phyloP scores from a whole-genome alignment of 2,113 vertebrate species.

The Glaucidium brasilianum region DNA sequence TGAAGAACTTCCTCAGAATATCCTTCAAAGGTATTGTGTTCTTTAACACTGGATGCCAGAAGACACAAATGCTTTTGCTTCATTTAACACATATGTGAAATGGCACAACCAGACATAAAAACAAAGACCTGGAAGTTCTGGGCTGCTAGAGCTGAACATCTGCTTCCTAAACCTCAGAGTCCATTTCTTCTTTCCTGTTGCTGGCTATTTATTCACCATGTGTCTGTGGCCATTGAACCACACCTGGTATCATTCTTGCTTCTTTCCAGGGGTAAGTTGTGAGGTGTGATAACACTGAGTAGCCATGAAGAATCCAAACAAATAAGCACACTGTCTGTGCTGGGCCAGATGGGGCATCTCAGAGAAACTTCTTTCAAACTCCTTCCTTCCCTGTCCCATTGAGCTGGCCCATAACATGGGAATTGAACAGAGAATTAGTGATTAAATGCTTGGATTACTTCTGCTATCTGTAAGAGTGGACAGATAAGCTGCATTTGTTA shows the following conservation, averaged over 20 bases:
- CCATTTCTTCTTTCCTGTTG: background rate
- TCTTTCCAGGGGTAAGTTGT: background rate
- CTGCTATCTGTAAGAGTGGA: background rate
- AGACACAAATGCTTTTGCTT: background rate
- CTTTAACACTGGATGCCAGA: background rate
- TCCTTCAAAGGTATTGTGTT: background rate
- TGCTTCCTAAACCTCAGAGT: background rate
- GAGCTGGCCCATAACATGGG: rapidly evolving
- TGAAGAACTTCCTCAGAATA: background rate
- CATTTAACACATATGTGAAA: background rate
- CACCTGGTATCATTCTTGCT: background rate
- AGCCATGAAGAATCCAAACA: background rate
- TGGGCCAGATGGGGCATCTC: background rate
- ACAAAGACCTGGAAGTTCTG: background rate
- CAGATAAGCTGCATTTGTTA: background rate
- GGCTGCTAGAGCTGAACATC: background rate
- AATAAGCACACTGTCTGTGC: background rate
- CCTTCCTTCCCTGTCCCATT: background rate
- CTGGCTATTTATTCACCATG: background rate
- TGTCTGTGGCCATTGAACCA: background rate
- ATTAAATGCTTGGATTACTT: background rate
- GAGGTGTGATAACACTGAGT: background rate
- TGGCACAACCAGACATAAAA: background rate
- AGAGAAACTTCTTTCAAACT: background rate
- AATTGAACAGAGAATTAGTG: background rate